These are phyloP conservation scores for Sphyrna mokarran DNA, from an alignment of 2,113 vertebrate genomes.

Conservation along the genomic window DNA sequence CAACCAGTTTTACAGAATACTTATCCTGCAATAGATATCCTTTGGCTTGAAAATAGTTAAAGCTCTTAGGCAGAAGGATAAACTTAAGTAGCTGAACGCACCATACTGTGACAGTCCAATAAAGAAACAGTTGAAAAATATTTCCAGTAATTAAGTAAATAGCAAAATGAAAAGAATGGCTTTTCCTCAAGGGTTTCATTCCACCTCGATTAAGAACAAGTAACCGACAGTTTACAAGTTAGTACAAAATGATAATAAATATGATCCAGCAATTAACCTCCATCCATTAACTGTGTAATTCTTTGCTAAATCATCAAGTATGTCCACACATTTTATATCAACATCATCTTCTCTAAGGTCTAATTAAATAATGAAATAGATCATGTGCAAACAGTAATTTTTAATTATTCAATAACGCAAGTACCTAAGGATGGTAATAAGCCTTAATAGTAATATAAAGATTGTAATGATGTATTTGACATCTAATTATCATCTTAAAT, in stretches of 20 bases:
- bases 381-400: conserved; percentile 19
- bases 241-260: conserved; percentile 13
- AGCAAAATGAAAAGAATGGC: neutral
- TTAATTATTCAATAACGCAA: conserved; percentile 27
- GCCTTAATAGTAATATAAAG: conserved; percentile 14
- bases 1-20: neutral
- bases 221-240: conserved; percentile 3
- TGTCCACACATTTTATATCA: neutral
- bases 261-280: conserved; percentile 28
- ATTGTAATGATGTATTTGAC: conserved; percentile 25
- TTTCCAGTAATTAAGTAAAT: neutral
- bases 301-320: neutral
- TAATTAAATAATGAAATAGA: conserved; percentile 21
- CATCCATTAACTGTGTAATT: conserved; percentile 14
- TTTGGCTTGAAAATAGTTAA: neutral
- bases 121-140: conserved; percentile 7
- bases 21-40: neutral
- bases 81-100: neutral
- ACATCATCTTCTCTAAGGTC: conserved; percentile 15
- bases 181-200: neutral
- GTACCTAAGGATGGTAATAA: conserved; percentile 8
- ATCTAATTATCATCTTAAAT: conserved; percentile 14
- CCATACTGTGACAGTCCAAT: neutral
- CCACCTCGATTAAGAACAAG: neutral
- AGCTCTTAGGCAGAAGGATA: neutral